Evolutionary conservation across 2,113 vertebrate species (phyloP), one percentile per base, ranked within the genome.

Genomic region (Falcunculus frontatus): DNA sequence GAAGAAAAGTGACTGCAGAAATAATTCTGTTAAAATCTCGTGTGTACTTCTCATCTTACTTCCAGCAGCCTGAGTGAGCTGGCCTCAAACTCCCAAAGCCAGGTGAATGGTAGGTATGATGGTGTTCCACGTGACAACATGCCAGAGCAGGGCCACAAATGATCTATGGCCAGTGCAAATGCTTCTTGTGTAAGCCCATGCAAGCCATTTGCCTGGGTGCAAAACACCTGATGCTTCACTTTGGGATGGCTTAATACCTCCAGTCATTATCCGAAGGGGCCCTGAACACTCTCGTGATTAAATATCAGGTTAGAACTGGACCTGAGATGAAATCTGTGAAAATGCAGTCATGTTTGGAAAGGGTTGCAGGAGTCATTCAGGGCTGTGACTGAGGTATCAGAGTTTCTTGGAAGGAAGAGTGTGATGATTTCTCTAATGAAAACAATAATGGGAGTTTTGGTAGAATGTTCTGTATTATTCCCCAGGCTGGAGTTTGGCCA

Each of bases 251-350:
- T 94, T 69, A 73, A 63, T 84, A 64, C 37, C 39, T 80, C 47
- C 47, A 70, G 20, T 80, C 90, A 90, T 90, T 94, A 94, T 11
- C 60, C 0, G 0, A 60, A 86, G n/a, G 59, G 92, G 57, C 3
- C 32, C 16, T 81, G 56, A 92, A 93, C 25, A 33, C 52, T 69
- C 13, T 84, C 10, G 49, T 89, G 83, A 83, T 64, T 93, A 90
- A 83, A 47, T 84, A 67, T 77, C 49, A 90, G 68, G 90, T 93
- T 93, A 77, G 83, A 89, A 87, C 88, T 46, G 68, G 79, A 93
- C 76, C 47, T 30, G 47, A 95, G 85, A 89, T 88, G 65, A 78
- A 94, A 83, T 88, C 83, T 89, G 64, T 72, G 18, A 86, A 92
- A 94, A 94, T 74, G 39, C 46, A 81, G 44, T 75, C 83, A 78